These are phyloP conservation scores for Halichoerus grypus DNA, from an alignment of 2,113 vertebrate genomes.

Conservation along the genomic window DNA sequence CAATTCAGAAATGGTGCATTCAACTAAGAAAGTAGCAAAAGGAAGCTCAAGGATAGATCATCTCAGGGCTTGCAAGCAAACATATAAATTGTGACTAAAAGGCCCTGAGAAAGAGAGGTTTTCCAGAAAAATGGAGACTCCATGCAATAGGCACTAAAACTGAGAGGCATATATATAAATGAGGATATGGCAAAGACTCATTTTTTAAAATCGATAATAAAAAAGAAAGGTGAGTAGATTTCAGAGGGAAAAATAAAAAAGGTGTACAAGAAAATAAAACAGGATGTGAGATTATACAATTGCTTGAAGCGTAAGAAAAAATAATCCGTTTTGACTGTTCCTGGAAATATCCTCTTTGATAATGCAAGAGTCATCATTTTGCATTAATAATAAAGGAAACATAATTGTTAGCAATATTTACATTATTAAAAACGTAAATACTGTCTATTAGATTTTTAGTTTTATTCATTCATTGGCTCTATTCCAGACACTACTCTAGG, in stretches of 20 bases:
- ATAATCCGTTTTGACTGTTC: not conserved
- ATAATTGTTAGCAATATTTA: not conserved
- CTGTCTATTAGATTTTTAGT: not conserved
- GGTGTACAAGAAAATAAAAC: not conserved
- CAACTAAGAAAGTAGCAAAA: not conserved
- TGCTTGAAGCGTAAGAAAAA: not conserved
- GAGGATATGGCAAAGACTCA: not conserved
- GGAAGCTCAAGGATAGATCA: not conserved
- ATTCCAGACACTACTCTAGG: not conserved
- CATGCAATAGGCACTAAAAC: not conserved
- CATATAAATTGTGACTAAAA: not conserved
- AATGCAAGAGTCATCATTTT: not conserved
- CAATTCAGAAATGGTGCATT: not conserved
- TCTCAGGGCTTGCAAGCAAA: not conserved
- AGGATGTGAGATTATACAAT: not conserved
- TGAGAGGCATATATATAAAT: not conserved
- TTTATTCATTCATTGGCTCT: not conserved
- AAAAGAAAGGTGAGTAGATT: not conserved
- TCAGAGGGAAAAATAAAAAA: not conserved
- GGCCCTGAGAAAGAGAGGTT: not conserved
- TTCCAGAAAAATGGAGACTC: not conserved
- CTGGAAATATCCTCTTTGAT: not conserved
- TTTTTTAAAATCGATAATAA: not conserved
- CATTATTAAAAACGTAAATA: not conserved
- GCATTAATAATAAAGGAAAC: not conserved